These are phyloP conservation scores for Drosophila auraria DNA, from an alignment of 1,140 invertebrate genomes.

Conservation along the genomic window DNA sequence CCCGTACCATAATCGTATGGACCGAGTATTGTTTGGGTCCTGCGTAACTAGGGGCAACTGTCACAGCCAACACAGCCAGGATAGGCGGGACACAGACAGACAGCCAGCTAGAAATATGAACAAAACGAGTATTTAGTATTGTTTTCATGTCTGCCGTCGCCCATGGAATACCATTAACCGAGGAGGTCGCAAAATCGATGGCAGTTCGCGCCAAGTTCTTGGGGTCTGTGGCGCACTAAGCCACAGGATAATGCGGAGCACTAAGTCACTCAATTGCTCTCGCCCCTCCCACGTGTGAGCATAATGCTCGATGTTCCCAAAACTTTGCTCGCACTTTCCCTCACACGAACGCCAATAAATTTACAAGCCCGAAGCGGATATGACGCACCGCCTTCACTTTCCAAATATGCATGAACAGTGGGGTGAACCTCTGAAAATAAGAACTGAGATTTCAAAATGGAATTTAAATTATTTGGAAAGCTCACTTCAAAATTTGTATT, in stretches of 20 bases:
- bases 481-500: too few relatives aligned
- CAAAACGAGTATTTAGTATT: constrained; percentile 49
- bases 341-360: constrained; percentile 8
- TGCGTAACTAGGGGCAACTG: constrained; percentile 70
- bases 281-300: constrained; percentile 13
- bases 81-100: constrained; percentile 24
- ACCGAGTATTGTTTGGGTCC: constrained; percentile 57
- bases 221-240: constrained; percentile 29
- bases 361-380: constrained; percentile 38
- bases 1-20: constrained; percentile 26
- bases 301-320: constrained; percentile 4
- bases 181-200: constrained; percentile 26
- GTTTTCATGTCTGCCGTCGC: constrained; percentile 51
- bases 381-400: constrained; percentile 62
- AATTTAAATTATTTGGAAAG: not conserved
- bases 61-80: constrained; percentile 16
- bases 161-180: constrained; percentile 12
- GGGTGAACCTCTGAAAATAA: not conserved
- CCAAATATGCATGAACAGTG: not conserved
- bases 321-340: not conserved
- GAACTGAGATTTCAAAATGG: not conserved
- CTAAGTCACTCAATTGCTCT: constrained; percentile 65
- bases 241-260: constrained; percentile 38
- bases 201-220: not conserved
- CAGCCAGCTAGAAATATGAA: constrained; percentile 31